Conservation (phyloP, 2,113 vertebrate species). For the Uria lomvia region DNA sequence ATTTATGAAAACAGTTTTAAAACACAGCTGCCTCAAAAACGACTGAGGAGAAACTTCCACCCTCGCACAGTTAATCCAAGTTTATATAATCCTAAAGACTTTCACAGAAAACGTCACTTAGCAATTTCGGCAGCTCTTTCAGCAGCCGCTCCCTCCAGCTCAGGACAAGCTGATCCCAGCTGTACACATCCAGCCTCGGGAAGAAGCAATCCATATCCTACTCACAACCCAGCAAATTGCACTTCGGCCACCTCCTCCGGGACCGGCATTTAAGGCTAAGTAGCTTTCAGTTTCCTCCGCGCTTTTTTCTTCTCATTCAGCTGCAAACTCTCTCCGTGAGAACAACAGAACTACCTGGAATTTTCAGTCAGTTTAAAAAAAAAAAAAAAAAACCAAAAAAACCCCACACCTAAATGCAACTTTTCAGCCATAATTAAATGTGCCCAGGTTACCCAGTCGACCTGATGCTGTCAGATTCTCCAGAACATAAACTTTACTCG, state of each 20-base stretch:
- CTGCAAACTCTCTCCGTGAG: background rate
- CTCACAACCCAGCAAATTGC: background rate
- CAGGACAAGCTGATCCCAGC: constrained; percentile 10
- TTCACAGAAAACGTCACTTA: constrained; percentile 16
- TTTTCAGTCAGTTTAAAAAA: background rate
- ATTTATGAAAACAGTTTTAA: background rate
- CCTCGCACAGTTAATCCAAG: background rate
- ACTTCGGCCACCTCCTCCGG: background rate
- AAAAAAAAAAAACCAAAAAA: too few relatives aligned
- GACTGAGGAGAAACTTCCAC: background rate
- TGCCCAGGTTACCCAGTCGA: background rate
- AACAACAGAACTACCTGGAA: background rate
- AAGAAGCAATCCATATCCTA: background rate
- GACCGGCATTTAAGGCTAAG: background rate
- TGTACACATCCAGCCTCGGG: background rate
- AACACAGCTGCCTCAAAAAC: background rate
- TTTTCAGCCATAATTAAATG: background rate
- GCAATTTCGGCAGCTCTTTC: background rate
- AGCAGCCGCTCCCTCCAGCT: constrained; percentile 23
- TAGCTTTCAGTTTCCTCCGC: background rate
- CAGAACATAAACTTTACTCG: background rate
- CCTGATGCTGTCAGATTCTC: background rate
- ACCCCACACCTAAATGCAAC: background rate
- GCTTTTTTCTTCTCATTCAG: background rate
- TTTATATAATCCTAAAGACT: constrained; percentile 19